Conservation (phyloP, 2,113 vertebrate genomes). For the Okapia johnstoni region DNA sequence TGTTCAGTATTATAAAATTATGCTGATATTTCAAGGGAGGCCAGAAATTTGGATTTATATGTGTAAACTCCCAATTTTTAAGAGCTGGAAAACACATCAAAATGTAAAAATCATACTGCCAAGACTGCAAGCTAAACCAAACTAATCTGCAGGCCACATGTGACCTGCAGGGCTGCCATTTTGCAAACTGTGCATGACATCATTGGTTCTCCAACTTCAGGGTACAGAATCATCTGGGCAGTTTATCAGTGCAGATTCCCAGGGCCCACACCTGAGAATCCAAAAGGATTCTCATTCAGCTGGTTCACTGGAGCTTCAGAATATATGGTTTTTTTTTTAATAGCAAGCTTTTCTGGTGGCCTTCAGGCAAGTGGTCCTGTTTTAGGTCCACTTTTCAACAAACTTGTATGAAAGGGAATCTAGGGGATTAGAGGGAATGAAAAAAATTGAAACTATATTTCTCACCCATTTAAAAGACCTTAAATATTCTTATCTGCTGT, state of each 20-base stretch:
- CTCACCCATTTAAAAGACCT: not conserved
- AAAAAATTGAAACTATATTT: slow-evolving; percentile 1
- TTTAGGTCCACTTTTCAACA: not conserved
- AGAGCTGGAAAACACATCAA: not conserved
- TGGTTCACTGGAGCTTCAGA: not conserved
- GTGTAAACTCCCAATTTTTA: slow-evolving; percentile 15
- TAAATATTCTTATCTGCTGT: not conserved
- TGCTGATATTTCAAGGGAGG: not conserved
- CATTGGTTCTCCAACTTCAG: not conserved
- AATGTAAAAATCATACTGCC: not conserved
- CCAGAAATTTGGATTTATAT: not conserved
- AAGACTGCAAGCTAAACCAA: slow-evolving; percentile 5
- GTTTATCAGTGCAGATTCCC: not conserved
- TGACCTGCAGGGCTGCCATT: not conserved
- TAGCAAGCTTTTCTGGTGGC: not conserved
- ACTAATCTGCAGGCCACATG: not conserved
- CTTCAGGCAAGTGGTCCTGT: not conserved
- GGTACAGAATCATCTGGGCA: not conserved
- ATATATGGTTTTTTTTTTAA: not conserved
- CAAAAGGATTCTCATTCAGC: not conserved
- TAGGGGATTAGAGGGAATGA: not conserved
- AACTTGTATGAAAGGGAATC: not conserved
- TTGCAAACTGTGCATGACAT: not conserved
- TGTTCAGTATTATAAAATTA: not conserved
- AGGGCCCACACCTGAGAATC: not conserved